phyloP scores from a whole-genome alignment of 2,113 vertebrate genomes.

The Etheostoma spectabile region DNA sequence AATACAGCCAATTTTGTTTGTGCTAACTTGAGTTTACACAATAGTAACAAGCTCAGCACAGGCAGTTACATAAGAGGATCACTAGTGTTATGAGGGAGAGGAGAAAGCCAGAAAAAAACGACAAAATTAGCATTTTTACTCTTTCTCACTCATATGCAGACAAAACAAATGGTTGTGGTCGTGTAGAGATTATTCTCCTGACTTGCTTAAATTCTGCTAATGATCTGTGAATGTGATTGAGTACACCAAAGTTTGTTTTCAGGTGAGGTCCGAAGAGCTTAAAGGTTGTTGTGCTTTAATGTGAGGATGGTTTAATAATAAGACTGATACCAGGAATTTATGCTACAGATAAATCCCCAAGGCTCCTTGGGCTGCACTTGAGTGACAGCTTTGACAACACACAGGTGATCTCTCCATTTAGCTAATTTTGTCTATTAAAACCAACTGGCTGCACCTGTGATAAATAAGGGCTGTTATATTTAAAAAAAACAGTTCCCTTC shows the following conservation, averaged over 20 bases:
- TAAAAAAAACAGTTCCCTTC: background rate
- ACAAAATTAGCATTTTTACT: background rate
- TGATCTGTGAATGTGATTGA: no score
- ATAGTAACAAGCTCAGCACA: constrained; percentile 5
- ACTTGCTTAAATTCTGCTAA: constrained; percentile 9
- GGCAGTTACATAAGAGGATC: constrained; percentile 41
- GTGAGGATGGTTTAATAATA: background rate
- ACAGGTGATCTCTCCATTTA: background rate
- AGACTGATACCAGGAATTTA: background rate
- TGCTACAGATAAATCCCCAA: background rate
- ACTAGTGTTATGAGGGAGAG: background rate
- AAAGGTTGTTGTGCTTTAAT: background rate
- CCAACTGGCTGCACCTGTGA: background rate
- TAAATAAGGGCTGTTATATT: no score
- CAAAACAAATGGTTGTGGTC: background rate
- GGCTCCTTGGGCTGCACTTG: background rate
- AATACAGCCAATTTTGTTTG: background rate
- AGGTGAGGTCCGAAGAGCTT: constrained; percentile 9
- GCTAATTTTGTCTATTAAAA: no score
- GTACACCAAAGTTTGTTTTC: background rate
- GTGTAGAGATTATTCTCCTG: constrained; percentile 25
- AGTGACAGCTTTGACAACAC: background rate
- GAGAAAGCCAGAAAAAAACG: constrained; percentile 18
- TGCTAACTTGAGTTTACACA: constrained; percentile 26
- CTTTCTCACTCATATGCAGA: background rate